Base-by-base conservation (phyloP, 2,113 vertebrate species). In the cat (Felis catus) region DNA sequence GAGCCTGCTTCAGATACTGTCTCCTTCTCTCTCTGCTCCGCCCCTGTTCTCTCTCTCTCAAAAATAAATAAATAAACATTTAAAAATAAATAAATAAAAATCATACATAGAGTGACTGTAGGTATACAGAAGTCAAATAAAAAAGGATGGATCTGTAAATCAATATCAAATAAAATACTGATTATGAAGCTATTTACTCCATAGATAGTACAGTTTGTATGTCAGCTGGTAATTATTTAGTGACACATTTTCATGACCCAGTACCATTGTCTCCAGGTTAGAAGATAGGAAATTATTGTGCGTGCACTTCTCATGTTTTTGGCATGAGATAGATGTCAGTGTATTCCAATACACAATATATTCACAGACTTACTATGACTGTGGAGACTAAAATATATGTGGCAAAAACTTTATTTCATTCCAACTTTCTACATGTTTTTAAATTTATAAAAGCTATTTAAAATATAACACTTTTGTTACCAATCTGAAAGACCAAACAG, bases 61-160 rank as follows among this genome's bases (percentile, higher is more conserved):
- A 23, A 61, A 61, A 21, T 9, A 61, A 21, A 58, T 19, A 23
- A 58, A 61, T 61, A 61, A 61, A 21, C 58, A 61, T 61, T 8
- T 61, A 61, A 61, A 61, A 61, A 23, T 61, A 61, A 61, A 61
- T 61, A 61, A 61, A 61, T n/a, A 95, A 71, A n/a, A 74, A 74
- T 29, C 31, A 11, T 36, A 5, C 58, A 31, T 14, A 55, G 39
- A 45, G 36, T 94, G 29, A 87, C 5, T 63, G 2, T 51, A 88
- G 29, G 51, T 65, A 90, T 51, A 81, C 15, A 84, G 27, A 81
- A 70, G 48, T 92, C n/a, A 87, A 86, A 92, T 70, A 81, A 53
- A 79, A 86, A 94, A 63, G 14, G 48, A 53, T 95, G 33, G 29
- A 76, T 74, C 93, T 97, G 4, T 51, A 95, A 83, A 78, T 66